Percentiles rank a stretch among this genome's conserved stretches.
Conservation (phyloP, 2,797 vertebrate genomes). For the Chlorospingus flavigularis region DNA sequence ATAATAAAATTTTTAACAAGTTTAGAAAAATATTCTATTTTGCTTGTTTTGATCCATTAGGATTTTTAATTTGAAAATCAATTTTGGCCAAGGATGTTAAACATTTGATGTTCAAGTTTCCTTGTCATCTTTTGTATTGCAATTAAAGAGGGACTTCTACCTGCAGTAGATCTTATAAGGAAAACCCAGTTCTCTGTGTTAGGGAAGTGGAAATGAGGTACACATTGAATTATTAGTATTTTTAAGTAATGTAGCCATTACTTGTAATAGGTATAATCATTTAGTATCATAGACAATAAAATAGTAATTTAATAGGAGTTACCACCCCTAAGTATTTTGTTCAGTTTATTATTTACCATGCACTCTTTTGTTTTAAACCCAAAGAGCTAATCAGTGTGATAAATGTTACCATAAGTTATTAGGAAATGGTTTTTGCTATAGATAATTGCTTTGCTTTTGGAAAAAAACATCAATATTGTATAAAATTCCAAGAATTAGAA, state of each 20-base stretch:
- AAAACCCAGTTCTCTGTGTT: neutral
- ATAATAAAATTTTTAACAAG: neutral
- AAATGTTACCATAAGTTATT: neutral
- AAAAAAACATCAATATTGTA: neutral
- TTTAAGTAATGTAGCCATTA: neutral
- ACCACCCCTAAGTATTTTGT: neutral
- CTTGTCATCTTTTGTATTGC: neutral
- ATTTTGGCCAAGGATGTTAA: neutral
- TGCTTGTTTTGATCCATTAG: neutral
- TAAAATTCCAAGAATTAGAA: neutral
- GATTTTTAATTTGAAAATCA: neutral
- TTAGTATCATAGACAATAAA: neutral
- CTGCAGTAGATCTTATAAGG: neutral
- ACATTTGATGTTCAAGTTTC: neutral
- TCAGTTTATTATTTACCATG: neutral
- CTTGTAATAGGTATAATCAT: neutral
- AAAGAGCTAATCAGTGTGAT: neutral
- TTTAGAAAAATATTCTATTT: neutral
- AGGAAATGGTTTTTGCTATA: neutral
- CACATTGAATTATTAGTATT: neutral
- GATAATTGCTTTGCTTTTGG: neutral
- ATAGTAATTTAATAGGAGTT: neutral
- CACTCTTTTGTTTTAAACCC: neutral
- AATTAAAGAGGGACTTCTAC: neutral
- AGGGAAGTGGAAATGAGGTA: neutral